Evolutionary conservation across 2,113 vertebrate species (phyloP).

Genomic region (Ceyx cyanopectus): DNA sequence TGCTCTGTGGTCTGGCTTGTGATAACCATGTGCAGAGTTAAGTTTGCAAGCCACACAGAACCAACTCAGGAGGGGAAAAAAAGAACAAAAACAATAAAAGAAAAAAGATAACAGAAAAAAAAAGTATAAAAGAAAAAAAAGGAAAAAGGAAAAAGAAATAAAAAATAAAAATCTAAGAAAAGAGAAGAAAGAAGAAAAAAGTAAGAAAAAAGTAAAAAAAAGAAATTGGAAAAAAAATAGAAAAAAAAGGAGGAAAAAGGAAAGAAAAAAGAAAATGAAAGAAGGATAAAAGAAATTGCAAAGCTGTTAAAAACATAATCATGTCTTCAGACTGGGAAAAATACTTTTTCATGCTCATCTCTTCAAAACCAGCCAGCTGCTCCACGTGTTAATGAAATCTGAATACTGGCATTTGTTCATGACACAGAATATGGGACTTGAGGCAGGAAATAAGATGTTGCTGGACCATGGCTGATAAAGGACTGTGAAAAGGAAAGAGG

Average conservation of each 20-base stretch:
- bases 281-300: background rate
- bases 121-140: no score
- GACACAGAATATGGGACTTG: background rate
- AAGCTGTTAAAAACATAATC: background rate
- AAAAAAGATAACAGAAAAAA: no score
- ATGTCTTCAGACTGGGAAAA: background rate
- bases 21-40: background rate
- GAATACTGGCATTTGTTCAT: background rate
- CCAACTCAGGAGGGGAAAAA: no score
- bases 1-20: background rate
- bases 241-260: no score
- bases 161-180: no score
- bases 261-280: no score
- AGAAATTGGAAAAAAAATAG: no score
- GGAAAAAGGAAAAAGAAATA: no score
- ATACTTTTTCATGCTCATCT: background rate
- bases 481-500: background rate
- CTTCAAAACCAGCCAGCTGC: background rate
- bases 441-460: background rate
- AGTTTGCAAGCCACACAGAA: background rate
- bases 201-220: no score
- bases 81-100: no score
- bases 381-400: background rate
- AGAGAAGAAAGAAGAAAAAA: no score
- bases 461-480: background rate